phyloP scores from a whole-genome alignment of 2,888 invertebrate genomes.

The Pimpla rufipes region DNA sequence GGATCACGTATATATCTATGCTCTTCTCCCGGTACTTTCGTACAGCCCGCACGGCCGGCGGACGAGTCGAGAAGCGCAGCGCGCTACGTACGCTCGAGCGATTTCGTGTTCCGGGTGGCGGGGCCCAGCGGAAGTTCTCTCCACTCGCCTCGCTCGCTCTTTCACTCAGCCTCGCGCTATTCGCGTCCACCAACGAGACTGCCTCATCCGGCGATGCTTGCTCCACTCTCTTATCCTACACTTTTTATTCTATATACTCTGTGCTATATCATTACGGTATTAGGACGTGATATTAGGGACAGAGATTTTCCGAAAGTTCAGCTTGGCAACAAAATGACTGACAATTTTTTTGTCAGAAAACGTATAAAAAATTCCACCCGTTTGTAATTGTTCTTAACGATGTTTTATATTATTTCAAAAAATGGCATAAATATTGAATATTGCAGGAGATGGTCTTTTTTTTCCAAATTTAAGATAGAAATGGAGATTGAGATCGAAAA shows the following conservation, averaged over 20 bases:
- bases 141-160: slow-evolving; percentile 78
- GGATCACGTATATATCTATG: neutral
- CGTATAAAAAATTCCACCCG: no score
- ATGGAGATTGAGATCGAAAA: no score
- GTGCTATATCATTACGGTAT: slow-evolving; percentile 22
- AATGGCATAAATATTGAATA: no score
- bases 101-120: slow-evolving; percentile 82
- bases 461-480: no score
- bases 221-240: slow-evolving; percentile 39
- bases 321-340: neutral
- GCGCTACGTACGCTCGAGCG: slow-evolving; percentile 74
- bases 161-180: slow-evolving; percentile 62
- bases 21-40: slow-evolving; percentile 12
- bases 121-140: slow-evolving; percentile 81
- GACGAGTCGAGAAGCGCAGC: slow-evolving; percentile 49
- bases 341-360: no score
- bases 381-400: no score
- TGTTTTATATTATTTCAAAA: no score
- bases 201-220: slow-evolving; percentile 53
- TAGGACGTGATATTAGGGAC: slow-evolving; percentile 15
- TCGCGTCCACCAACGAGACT: slow-evolving; percentile 55
- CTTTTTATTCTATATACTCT: slow-evolving; percentile 26
- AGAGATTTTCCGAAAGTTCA: slow-evolving; percentile 14
- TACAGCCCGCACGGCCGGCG: neutral
- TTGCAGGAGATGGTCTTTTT: no score